Evolutionary conservation across 2,113 vertebrate genomes (phyloP).

Genomic region (Aix galericulata): DNA sequence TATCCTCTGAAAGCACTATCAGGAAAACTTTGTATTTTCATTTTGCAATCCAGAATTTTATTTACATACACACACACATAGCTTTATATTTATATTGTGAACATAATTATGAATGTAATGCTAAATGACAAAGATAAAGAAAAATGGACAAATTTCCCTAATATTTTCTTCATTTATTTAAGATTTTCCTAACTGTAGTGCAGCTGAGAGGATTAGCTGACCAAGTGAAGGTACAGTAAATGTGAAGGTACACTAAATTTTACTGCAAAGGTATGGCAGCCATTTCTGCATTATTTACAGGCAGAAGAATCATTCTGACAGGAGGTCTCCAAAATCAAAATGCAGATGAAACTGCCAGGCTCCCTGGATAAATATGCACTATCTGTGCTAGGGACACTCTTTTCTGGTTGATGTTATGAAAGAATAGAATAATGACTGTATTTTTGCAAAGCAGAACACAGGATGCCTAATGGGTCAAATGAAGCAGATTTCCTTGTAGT

Average conservation of each 20-base stretch:
- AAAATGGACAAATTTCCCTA: neutral
- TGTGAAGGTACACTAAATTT: neutral
- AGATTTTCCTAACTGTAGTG: neutral
- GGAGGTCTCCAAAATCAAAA: neutral
- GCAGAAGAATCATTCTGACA: neutral
- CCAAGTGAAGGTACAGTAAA: neutral
- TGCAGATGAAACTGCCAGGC: neutral
- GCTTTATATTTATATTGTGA: neutral
- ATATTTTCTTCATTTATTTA: neutral
- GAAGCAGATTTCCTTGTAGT: neutral
- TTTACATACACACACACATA: neutral
- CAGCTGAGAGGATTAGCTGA: neutral
- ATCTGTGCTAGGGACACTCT: neutral
- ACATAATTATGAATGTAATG: neutral
- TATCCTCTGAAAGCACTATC: neutral
- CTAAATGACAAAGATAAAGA: neutral
- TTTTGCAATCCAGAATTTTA: neutral
- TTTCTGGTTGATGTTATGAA: too few relatives aligned
- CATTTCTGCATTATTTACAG: neutral
- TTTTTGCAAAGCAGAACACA: neutral
- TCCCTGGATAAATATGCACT: neutral
- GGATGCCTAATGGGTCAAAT: neutral
- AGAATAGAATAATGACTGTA: neutral
- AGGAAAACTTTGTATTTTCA: neutral
- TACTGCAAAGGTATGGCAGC: neutral